A percentile compares a stretch with the other conserved stretches of the same genome.
phyloP scores from a whole-genome alignment of 1,140 invertebrate species.

The Lordiphosa collinella region DNA sequence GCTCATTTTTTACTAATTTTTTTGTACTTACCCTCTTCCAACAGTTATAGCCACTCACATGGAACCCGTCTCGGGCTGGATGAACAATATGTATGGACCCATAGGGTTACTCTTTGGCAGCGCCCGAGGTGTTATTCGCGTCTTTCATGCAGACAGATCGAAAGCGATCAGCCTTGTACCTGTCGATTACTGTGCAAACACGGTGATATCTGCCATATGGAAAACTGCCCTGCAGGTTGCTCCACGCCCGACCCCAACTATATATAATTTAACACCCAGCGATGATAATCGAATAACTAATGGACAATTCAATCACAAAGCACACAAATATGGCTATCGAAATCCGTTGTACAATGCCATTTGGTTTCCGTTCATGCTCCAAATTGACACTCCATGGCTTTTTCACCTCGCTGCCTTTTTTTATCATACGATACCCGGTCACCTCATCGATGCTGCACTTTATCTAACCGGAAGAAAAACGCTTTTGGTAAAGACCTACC shows the following conservation, averaged over 20 bases:
- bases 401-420: conserved; percentile 1
- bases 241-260: conserved; percentile 60
- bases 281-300: background rate
- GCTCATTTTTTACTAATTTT: too few species aligned
- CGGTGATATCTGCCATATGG: background rate
- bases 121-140: conserved; percentile 85
- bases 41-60: conserved; percentile 88
- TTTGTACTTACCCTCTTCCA: too few species aligned
- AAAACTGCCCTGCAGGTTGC: conserved; percentile 55
- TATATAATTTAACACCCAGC: background rate
- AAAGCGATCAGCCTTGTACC: background rate
- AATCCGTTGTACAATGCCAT: background rate
- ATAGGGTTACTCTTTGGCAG: conserved; percentile 86
- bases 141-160: background rate
- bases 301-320: background rate
- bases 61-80: conserved; percentile 87
- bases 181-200: background rate
- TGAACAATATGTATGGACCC: conserved; percentile 94
- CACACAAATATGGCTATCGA: background rate
- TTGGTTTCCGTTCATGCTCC: conserved; percentile 2
- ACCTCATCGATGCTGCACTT: background rate
- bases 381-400: background rate
- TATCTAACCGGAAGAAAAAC: background rate
- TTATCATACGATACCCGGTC: background rate
- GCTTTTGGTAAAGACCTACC: background rate